These are phyloP conservation scores for Eriocheir sinensis DNA, from an alignment of 1,140 invertebrate species.

Conservation along the genomic window DNA sequence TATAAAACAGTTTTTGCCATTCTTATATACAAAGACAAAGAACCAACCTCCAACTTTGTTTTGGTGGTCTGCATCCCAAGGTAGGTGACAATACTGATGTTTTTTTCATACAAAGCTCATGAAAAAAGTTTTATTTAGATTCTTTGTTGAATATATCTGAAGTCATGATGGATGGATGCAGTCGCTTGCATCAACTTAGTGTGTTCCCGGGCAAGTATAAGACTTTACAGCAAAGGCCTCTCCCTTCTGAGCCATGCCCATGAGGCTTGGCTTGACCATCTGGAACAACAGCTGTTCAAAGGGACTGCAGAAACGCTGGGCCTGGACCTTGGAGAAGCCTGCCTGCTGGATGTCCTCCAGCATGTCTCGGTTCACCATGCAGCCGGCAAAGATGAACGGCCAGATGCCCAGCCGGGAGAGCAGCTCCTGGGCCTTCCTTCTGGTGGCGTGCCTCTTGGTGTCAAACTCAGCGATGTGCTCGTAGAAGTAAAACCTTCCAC, in stretches of 20 bases:
- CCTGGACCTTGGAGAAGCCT: conserved; percentile 65
- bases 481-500: conserved; percentile 61
- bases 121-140: too few relatives aligned
- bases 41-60: too few relatives aligned
- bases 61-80: too few relatives aligned
- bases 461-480: conserved; percentile 68
- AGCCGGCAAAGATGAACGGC: conserved; percentile 33
- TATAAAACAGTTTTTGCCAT: too few relatives aligned
- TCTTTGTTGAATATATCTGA: too few relatives aligned
- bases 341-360: conserved; percentile 51
- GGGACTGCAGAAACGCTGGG: conserved; percentile 45
- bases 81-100: too few relatives aligned
- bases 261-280: conserved; percentile 51
- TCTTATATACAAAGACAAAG: too few relatives aligned
- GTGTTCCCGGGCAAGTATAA: too few relatives aligned
- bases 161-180: too few relatives aligned
- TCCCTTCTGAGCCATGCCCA: conserved; percentile 59
- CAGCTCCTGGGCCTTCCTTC: conserved; percentile 26
- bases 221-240: too few relatives aligned
- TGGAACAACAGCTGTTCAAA: conserved; percentile 54
- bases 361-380: conserved; percentile 64
- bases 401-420: conserved; percentile 47
- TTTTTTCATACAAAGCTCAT: too few relatives aligned
- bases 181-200: too few relatives aligned
- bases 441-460: background rate